Percentiles rank a stretch among this genome's conserved stretches.
phyloP scores from a whole-genome alignment of 2,113 vertebrate species.

The Tragelaphus strepsiceros region DNA sequence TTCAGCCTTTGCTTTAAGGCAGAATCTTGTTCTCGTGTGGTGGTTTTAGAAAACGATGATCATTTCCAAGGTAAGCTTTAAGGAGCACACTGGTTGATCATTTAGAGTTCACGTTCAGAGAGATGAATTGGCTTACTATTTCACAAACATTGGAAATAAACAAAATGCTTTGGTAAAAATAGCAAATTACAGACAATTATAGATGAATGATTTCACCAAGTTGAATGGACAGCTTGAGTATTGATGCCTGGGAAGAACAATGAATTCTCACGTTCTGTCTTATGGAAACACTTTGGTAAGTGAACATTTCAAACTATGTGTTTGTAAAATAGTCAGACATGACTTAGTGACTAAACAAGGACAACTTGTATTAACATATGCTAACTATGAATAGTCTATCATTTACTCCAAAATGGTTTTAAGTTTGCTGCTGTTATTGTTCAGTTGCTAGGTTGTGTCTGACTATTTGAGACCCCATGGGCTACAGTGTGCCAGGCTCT shows the following conservation, averaged over 20 bases:
- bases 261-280: background rate
- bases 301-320: background rate
- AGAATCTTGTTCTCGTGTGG: slow-evolving; percentile 42
- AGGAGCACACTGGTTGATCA: slow-evolving; percentile 28
- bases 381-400: background rate
- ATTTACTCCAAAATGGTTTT: background rate
- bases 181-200: background rate
- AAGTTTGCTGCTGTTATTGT: background rate
- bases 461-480: background rate
- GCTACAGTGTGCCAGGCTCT: background rate
- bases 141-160: slow-evolving; percentile 42
- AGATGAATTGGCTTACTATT: slow-evolving; percentile 42
- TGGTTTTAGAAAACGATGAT: slow-evolving; percentile 64
- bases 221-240: background rate
- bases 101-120: slow-evolving; percentile 28
- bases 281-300: background rate
- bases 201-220: background rate
- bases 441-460: background rate
- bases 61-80: slow-evolving; percentile 68
- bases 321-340: background rate
- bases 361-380: background rate
- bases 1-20: slow-evolving; percentile 36
- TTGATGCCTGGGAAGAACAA: background rate
- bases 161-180: slow-evolving; percentile 7
- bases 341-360: background rate